Evolutionary conservation across 2,113 vertebrate species (phyloP).

Genomic region (Nesospiza acunhae): DNA sequence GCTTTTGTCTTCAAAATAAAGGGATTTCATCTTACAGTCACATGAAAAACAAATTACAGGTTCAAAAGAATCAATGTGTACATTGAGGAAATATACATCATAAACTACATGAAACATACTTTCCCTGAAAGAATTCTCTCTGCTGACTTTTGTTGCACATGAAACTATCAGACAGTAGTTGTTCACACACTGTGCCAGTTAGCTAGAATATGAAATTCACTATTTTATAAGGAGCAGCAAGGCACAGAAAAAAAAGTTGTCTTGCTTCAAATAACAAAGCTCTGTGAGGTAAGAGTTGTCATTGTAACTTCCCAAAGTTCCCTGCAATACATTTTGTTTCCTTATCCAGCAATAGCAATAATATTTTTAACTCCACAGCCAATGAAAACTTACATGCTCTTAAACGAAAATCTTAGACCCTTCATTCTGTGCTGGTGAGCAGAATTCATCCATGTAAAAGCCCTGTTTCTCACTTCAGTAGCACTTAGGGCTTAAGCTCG

Average conservation of each 20-base stretch:
- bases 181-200: background rate
- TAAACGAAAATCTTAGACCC: background rate
- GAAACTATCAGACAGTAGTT: background rate
- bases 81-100: background rate
- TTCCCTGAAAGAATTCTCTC: background rate
- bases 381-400: background rate
- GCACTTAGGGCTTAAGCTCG: background rate
- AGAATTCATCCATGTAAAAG: background rate
- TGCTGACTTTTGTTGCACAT: background rate
- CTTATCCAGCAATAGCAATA: conserved; percentile 59
- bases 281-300: conserved; percentile 50
- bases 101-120: background rate
- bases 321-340: conserved; percentile 34
- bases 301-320: conserved; percentile 23
- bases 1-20: background rate
- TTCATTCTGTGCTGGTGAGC: background rate
- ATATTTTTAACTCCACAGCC: background rate
- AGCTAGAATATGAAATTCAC: background rate
- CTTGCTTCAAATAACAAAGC: conserved; percentile 56
- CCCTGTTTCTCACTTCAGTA: background rate
- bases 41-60: background rate
- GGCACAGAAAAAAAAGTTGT: background rate
- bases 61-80: background rate
- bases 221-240: conserved; percentile 29
- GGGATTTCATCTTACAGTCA: background rate